Percentiles rank a stretch among this genome's conserved stretches.
Evolutionary conservation across 2,113 vertebrate genomes (phyloP).

Genomic region (Megatriorchis doriae): DNA sequence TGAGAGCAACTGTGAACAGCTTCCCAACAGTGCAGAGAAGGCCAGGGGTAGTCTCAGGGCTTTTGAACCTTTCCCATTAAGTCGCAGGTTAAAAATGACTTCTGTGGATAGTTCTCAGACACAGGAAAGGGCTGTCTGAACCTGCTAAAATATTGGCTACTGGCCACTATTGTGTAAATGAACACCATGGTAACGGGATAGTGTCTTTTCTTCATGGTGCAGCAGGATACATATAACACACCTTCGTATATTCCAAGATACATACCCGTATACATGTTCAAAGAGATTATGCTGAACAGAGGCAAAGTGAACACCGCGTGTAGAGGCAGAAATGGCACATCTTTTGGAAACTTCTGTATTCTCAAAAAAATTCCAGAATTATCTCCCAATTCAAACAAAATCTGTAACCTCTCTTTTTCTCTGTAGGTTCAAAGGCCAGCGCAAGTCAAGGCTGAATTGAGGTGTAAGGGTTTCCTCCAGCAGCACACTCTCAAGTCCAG

Average conservation of each 20-base stretch:
- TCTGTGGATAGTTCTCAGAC: background rate
- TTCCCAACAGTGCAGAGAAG: background rate
- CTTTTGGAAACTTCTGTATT: background rate
- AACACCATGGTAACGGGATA: background rate
- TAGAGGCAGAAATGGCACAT: background rate
- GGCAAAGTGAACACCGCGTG: background rate
- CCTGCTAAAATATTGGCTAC: background rate
- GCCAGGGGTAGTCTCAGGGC: background rate
- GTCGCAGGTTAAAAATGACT: background rate
- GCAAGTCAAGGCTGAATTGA: background rate
- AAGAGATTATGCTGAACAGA: background rate
- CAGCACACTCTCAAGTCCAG: background rate
- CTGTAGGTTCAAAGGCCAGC: background rate
- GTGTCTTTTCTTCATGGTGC: background rate
- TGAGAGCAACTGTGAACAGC: background rate
- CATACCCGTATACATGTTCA: accelerated
- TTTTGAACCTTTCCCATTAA: background rate
- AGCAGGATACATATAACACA: background rate
- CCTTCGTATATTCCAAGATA: background rate
- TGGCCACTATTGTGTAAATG: background rate
- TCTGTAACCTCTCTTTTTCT: background rate
- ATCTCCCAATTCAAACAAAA: background rate
- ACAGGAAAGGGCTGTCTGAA: background rate
- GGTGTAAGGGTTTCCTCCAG: background rate
- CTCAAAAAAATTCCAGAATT: background rate